These are phyloP conservation scores for Oxyura jamaicensis DNA, from an alignment of 2,113 vertebrate species.

Conservation along the genomic window DNA sequence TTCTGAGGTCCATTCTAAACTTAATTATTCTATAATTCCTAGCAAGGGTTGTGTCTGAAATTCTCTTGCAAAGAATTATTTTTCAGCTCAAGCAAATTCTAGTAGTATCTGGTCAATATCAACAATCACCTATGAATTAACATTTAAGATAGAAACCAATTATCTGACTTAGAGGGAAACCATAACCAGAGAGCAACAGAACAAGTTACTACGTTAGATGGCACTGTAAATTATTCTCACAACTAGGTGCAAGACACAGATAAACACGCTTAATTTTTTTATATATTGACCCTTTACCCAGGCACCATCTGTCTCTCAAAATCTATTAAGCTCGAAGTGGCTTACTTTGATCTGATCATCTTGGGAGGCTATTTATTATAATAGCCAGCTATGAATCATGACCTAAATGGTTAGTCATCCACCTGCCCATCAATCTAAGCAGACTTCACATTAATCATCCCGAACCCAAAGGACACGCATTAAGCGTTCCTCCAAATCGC, in stretches of 20 bases:
- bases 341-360: slow-evolving; percentile 23
- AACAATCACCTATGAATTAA: not conserved
- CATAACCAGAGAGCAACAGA: not conserved
- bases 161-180: not conserved
- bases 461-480: not conserved
- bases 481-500: not conserved
- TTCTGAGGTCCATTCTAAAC: not conserved
- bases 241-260: not conserved
- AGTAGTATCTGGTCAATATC: not conserved
- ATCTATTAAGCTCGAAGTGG: slow-evolving; percentile 1
- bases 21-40: not conserved
- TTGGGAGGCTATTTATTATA: not conserved
- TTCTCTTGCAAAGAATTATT: not conserved
- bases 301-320: slow-evolving; percentile 35
- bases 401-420: not conserved
- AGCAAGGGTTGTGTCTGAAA: not conserved
- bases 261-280: not conserved
- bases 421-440: slow-evolving; percentile 6
- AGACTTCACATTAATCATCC: slow-evolving; percentile 2
- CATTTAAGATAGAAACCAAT: not conserved
- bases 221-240: not conserved
- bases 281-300: not conserved
- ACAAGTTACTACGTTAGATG: not conserved
- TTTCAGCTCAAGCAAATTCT: not conserved
- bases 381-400: slow-evolving; percentile 31